phyloP scores from a whole-genome alignment of 2,888 invertebrate species.

The Bombyx huttoni region DNA sequence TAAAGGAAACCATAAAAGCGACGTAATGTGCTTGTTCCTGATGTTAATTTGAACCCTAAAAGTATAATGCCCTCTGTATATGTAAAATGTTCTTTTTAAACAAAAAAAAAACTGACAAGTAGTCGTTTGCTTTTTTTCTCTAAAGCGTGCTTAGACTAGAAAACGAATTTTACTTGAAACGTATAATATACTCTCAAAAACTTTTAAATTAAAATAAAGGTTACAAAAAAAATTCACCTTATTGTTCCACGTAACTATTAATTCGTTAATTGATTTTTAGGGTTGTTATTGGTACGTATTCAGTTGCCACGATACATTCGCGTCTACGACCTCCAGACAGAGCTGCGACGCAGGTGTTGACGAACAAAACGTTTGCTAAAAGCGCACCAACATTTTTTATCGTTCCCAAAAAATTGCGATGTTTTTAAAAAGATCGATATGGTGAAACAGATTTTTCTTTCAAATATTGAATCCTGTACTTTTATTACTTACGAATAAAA shows the following conservation, averaged over 20 bases:
- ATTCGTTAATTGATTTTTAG: neutral
- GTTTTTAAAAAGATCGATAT: constrained; percentile 38
- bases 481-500: constrained; percentile 50
- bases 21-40: constrained; percentile 10
- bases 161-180: too few relatives aligned
- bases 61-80: neutral
- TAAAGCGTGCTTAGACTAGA: too few relatives aligned
- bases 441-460: neutral
- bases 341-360: constrained; percentile 35
- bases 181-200: too few relatives aligned
- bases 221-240: too few relatives aligned
- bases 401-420: constrained; percentile 27
- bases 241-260: too few relatives aligned
- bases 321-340: constrained; percentile 54
- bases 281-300: constrained; percentile 41
- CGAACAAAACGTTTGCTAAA: constrained; percentile 21
- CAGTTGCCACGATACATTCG: constrained; percentile 23
- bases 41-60: constrained; percentile 11
- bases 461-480: neutral
- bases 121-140: too few relatives aligned
- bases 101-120: too few relatives aligned
- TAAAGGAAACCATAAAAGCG: constrained; percentile 8
- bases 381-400: constrained; percentile 31
- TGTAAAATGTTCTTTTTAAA: too few relatives aligned
- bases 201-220: too few relatives aligned